Evolutionary conservation across 2,888 invertebrate genomes (phyloP).

Genomic region (Stenodema calcarata): DNA sequence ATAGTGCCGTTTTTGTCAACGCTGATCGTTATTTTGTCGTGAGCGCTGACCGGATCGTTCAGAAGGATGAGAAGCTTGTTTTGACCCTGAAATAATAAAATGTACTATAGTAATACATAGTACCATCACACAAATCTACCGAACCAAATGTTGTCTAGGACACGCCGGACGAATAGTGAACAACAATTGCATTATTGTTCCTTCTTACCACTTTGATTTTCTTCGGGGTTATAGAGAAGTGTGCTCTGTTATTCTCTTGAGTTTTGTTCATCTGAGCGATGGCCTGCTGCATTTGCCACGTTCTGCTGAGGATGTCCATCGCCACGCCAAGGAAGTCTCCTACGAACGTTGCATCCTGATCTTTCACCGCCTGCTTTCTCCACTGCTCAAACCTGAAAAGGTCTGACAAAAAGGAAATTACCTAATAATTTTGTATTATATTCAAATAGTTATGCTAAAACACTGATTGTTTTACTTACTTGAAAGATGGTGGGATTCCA

Average conservation of each 20-base stretch:
- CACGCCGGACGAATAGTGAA: too few species aligned
- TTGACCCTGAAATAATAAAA: conserved; percentile 70
- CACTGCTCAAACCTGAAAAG: conserved; percentile 78
- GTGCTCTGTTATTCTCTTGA: conserved; percentile 69
- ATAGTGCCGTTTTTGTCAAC: conserved; percentile 83
- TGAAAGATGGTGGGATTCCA: conserved; percentile 73
- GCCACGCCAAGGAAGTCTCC: conserved; percentile 84
- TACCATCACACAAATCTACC: too few species aligned
- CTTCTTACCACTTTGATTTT: conserved; percentile 74
- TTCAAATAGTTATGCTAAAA: background rate
- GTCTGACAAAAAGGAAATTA: conserved; percentile 63
- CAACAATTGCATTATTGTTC: background rate
- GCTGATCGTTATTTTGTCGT: conserved; percentile 78
- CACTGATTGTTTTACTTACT: too few species aligned
- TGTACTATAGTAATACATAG: conserved; percentile 53
- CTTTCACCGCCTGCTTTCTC: conserved; percentile 77
- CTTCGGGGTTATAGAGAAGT: conserved; percentile 76
- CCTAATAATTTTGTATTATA: background rate
- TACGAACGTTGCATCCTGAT: conserved; percentile 84
- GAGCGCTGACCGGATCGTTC: conserved; percentile 77
- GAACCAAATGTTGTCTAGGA: too few species aligned
- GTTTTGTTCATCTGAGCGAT: conserved; percentile 65
- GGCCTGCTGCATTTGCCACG: conserved; percentile 63
- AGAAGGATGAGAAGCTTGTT: conserved; percentile 81
- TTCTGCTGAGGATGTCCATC: conserved; percentile 74